Evolutionary conservation across 2,797 vertebrate species (phyloP).

Genomic region (Acipenser ruthenus): DNA sequence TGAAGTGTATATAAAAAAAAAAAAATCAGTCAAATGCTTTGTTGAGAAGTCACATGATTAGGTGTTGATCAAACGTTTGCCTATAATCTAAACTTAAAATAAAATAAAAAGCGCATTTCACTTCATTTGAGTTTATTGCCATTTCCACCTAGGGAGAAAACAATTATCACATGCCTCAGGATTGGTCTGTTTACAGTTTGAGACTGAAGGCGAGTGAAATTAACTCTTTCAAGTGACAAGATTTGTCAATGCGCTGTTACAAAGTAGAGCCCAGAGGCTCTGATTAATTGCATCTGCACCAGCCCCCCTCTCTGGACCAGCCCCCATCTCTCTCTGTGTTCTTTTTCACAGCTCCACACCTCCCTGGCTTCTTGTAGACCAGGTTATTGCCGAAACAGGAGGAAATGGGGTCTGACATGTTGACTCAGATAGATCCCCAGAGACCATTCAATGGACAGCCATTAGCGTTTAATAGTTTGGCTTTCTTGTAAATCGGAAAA

Average conservation of each 20-base stretch:
- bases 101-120: not conserved
- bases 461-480: conserved; percentile 53
- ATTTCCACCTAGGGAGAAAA: conserved; percentile 14
- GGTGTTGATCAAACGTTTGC: too few relatives aligned
- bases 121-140: not conserved
- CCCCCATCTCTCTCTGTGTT: not conserved
- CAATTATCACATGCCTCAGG: conserved; percentile 13
- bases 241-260: not conserved
- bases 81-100: not conserved
- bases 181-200: conserved; percentile 11
- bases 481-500: conserved; percentile 32
- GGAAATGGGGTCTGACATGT: conserved; percentile 58
- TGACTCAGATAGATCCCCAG: conserved; percentile 52
- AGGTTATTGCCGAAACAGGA: conserved; percentile 22
- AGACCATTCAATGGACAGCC: conserved; percentile 46
- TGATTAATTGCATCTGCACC: not conserved
- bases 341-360: conserved; percentile 11
- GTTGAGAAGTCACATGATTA: too few relatives aligned
- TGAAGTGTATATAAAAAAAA: too few relatives aligned
- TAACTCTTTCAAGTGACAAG: conserved; percentile 7
- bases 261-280: not conserved
- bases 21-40: too few relatives aligned
- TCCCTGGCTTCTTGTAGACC: conserved; percentile 13
- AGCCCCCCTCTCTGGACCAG: not conserved
- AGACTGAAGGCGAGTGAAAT: conserved; percentile 9